Base-by-base conservation (phyloP, 2,113 vertebrate species). In the Polyodon spathula region DNA sequence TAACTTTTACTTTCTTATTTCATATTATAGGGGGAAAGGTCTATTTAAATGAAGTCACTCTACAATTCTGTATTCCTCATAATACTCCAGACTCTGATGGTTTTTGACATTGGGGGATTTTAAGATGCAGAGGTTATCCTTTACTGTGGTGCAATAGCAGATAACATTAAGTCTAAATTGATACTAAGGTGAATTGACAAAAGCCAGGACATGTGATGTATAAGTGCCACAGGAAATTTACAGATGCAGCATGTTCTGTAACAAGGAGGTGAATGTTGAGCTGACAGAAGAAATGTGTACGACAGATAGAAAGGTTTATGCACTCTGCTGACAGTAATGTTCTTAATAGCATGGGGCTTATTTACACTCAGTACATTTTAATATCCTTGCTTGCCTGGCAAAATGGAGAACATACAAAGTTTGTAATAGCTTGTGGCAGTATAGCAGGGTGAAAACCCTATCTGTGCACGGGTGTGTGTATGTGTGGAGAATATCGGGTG, bases 201-300 rank as follows among this genome's bases (percentile, higher is more conserved):
- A 59, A 39, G 38, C 8, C 37, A 5, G 59, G 6, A 7, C 14
- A 59, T 42, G 3, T 17, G 27, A 12, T 17, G 59, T 27, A 10
- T 40, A 14, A 12, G 7, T 6, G 57, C 41, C 6, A 8, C 4
- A 40, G 12, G 4, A 53, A 61, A 61, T 46, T 27, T 41, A 40
- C 38, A 16, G 37, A 61, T n/a, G 11, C 48, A 61, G 51, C 51
- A 40, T 17, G 37, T 40, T 61, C 6, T 43, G 41, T 46, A 14
- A 38, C 42, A 60, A 46, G 2, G 14, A 37, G 50, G 27, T 16
- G 7, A 27, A 16, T n/a, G 12, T 6, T 12, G 51, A 40, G 38
- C 59, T 61, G 59, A 53, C 48, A 17, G 48, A 51, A 61, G 51
- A 61, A 17, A 51, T 15, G 38, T 37, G 27, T 3, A n/a, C 15